Percentiles rank a stretch among this genome's conserved stretches.
Evolutionary conservation across 1,140 invertebrate genomes (phyloP).

Genomic region (Drosophila kepulauana): DNA sequence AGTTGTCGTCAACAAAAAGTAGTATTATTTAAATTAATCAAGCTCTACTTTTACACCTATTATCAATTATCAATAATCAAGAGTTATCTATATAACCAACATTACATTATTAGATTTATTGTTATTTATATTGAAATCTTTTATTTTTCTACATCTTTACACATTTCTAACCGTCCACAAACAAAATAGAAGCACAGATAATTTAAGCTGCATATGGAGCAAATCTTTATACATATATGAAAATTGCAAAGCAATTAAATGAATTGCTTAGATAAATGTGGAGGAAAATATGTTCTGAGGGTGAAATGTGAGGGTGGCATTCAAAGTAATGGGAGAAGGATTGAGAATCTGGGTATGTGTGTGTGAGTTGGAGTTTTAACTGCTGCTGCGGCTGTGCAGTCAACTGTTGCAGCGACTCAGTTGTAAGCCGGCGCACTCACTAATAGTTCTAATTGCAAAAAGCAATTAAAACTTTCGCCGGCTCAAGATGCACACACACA

Average conservation of each 20-base stretch:
- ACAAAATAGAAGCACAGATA: constrained; percentile 66
- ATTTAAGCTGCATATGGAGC: constrained; percentile 47
- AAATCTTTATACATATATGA: constrained; percentile 54
- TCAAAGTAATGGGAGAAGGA: neutral
- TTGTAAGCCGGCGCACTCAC: constrained; percentile 77
- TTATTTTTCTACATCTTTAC: neutral
- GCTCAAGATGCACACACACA: constrained; percentile 71
- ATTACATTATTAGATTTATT: too few species aligned
- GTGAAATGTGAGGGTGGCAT: neutral
- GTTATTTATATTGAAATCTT: too few species aligned
- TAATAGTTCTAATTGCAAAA: constrained; percentile 84
- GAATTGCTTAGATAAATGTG: constrained; percentile 72
- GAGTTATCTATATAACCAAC: too few species aligned
- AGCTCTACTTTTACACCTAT: too few species aligned
- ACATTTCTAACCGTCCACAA: neutral
- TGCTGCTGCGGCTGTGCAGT: constrained; percentile 64
- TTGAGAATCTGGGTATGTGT: neutral
- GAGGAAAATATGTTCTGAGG: neutral
- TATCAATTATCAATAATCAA: too few species aligned
- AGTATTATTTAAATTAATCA: too few species aligned
- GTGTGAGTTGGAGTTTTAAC: constrained; percentile 21
- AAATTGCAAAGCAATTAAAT: constrained; percentile 82
- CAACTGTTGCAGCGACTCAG: constrained; percentile 72
- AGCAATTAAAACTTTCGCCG: constrained; percentile 81
- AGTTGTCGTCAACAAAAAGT: too few species aligned